These are phyloP conservation scores for Bedellia somnulentella DNA, from an alignment of 2,888 invertebrate species.

Conservation along the genomic window DNA sequence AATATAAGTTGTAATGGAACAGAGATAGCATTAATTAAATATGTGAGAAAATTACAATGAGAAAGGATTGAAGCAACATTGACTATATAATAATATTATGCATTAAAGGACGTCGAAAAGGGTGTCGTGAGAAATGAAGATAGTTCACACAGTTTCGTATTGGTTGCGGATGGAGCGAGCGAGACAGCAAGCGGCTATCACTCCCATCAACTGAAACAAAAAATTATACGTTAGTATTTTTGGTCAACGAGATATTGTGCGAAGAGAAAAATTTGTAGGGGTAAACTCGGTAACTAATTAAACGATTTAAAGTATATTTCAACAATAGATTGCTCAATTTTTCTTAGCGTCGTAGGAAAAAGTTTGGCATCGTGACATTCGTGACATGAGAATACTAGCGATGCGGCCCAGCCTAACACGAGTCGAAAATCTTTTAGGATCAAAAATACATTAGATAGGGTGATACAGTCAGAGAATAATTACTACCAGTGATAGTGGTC, in stretches of 20 bases:
- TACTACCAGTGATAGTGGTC: no score
- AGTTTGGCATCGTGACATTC: neutral
- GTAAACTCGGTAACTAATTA: neutral
- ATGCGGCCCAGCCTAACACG: neutral
- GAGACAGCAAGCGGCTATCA: constrained; percentile 90
- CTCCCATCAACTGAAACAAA: constrained; percentile 76
- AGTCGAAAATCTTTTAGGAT: no score
- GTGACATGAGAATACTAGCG: neutral
- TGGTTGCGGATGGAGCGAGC: constrained; percentile 91
- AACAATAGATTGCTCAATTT: neutral
- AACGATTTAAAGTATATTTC: neutral
- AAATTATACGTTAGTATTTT: constrained; percentile 6
- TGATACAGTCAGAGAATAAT: no score
- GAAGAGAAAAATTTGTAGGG: neutral
- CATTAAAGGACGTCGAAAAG: constrained; percentile 2
- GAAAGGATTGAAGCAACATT: no score
- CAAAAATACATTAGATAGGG: no score
- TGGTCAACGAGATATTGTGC: neutral
- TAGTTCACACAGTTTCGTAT: constrained; percentile 84
- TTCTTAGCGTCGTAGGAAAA: neutral
- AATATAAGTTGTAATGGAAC: no score
- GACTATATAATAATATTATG: no score
- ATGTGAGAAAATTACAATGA: no score
- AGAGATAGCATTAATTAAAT: no score
- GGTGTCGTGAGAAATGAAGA: constrained; percentile 1